Conservation (phyloP, 2,888 invertebrate species). For the Drosophila limbata region DNA sequence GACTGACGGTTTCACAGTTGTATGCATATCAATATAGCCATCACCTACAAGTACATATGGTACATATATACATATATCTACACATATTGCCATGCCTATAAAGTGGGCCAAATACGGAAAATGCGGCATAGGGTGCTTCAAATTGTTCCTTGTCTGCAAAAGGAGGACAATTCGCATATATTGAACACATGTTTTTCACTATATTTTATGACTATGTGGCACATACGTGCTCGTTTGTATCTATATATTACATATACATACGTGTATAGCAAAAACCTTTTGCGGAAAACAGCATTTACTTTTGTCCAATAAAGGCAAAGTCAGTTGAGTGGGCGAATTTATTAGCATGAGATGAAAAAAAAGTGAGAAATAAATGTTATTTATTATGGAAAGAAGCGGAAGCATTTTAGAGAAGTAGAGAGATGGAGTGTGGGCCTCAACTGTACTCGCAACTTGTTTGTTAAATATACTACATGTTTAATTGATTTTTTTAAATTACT, state of each 20-base stretch:
- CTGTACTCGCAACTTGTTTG: slow-evolving; percentile 39
- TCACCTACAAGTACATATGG: slow-evolving; percentile 33
- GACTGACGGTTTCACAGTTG: slow-evolving; percentile 55
- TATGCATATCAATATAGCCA: slow-evolving; percentile 72
- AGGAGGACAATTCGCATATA: slow-evolving; percentile 40
- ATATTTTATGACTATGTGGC: slow-evolving; percentile 36
- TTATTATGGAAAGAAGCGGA: slow-evolving; percentile 52
- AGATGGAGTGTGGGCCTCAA: slow-evolving; percentile 31
- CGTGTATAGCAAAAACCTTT: slow-evolving; percentile 48
- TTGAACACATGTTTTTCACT: slow-evolving; percentile 42
- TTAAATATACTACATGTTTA: background rate
- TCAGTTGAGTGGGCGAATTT: slow-evolving; percentile 64
- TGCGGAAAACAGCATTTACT: slow-evolving; percentile 70
- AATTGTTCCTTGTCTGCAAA: slow-evolving; percentile 39
- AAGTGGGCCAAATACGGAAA: slow-evolving; percentile 60
- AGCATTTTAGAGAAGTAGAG: slow-evolving; percentile 28
- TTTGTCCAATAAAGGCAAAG: slow-evolving; percentile 69
- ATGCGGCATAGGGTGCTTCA: slow-evolving; percentile 40
- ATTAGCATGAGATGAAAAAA: slow-evolving; percentile 41
- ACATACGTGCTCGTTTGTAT: background rate
- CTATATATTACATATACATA: background rate
- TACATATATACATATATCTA: background rate
- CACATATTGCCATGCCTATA: slow-evolving; percentile 15
- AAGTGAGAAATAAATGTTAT: slow-evolving; percentile 30
- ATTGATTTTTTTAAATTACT: slow-evolving; percentile 5